Conservation (phyloP, 2,797 vertebrate species). For the Tinamus major region DNA sequence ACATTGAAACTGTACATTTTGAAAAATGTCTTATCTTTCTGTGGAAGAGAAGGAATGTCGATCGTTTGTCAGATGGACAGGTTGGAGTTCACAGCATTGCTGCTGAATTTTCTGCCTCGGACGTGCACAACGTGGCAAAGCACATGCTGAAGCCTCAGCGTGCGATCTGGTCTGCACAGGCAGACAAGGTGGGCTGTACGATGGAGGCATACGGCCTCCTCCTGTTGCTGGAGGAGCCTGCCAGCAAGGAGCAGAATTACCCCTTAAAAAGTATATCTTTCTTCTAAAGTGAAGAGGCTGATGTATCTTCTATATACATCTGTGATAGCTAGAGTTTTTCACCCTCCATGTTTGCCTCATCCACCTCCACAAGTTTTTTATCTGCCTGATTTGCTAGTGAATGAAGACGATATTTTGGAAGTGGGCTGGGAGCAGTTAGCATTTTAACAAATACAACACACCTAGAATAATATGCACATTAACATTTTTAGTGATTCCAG, state of each 20-base stretch:
- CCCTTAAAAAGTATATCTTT: not conserved
- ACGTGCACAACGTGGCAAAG: not conserved
- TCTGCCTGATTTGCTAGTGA: not conserved
- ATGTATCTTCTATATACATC: not conserved
- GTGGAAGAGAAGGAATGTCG: not conserved
- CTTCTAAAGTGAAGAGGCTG: not conserved
- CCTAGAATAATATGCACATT: not conserved
- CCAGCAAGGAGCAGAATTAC: not conserved
- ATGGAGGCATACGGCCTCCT: too few relatives aligned
- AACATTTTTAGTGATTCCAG: not conserved
- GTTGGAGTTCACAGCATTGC: not conserved
- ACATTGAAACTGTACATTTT: not conserved
- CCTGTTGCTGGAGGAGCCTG: not conserved
- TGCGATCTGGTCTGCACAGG: not conserved
- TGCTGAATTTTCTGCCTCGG: not conserved
- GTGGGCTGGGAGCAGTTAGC: not conserved
- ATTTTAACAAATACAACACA: not conserved
- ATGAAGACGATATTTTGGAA: not conserved
- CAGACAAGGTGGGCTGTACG: not conserved
- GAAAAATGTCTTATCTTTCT: not conserved
- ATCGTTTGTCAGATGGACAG: not conserved
- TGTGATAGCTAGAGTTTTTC: not conserved
- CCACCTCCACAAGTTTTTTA: not conserved
- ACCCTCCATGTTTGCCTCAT: not conserved
- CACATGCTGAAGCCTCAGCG: not conserved